Percentiles rank a stretch among this genome's conserved stretches.
These are phyloP conservation scores for Melanophora roralis DNA, from an alignment of 2,888 invertebrate species.

Conservation along the genomic window DNA sequence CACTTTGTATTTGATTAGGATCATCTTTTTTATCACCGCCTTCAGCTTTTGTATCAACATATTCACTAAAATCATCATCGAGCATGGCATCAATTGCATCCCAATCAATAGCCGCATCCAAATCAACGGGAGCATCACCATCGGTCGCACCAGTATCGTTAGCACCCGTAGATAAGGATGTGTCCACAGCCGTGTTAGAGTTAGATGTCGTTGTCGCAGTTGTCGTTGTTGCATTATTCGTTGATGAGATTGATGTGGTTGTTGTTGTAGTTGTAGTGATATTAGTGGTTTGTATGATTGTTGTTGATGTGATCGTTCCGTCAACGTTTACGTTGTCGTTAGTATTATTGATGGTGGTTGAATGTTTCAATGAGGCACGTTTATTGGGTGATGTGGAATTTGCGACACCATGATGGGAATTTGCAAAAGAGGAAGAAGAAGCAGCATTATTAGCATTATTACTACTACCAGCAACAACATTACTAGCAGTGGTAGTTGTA, in stretches of 20 bases:
- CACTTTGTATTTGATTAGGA: constrained; percentile 84
- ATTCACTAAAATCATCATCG: constrained; percentile 75
- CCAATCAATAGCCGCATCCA: constrained; percentile 70
- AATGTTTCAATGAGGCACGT: constrained; percentile 74
- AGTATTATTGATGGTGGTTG: constrained; percentile 66
- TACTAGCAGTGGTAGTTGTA: constrained; percentile 75
- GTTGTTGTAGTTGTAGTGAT: constrained; percentile 73
- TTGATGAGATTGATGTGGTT: constrained; percentile 68
- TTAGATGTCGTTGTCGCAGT: constrained; percentile 67
- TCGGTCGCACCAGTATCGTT: constrained; percentile 66
- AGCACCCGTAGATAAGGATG: constrained; percentile 69
- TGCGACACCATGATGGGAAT: constrained; percentile 77
- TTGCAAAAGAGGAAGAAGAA: constrained; percentile 82
- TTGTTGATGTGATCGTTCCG: constrained; percentile 66
- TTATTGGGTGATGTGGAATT: constrained; percentile 71
- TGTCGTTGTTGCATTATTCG: constrained; percentile 63
- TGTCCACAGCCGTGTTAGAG: constrained; percentile 60
- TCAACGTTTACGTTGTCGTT: constrained; percentile 68
- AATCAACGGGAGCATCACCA: constrained; percentile 71
- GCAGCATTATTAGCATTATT: constrained; percentile 80
- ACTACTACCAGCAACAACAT: constrained; percentile 78
- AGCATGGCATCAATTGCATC: constrained; percentile 75
- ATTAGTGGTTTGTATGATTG: constrained; percentile 75
- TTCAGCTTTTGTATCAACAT: constrained; percentile 74
- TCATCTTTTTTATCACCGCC: constrained; percentile 71